Evolutionary conservation across 2,113 vertebrate species (phyloP).

Genomic region (Mirza zaza): DNA sequence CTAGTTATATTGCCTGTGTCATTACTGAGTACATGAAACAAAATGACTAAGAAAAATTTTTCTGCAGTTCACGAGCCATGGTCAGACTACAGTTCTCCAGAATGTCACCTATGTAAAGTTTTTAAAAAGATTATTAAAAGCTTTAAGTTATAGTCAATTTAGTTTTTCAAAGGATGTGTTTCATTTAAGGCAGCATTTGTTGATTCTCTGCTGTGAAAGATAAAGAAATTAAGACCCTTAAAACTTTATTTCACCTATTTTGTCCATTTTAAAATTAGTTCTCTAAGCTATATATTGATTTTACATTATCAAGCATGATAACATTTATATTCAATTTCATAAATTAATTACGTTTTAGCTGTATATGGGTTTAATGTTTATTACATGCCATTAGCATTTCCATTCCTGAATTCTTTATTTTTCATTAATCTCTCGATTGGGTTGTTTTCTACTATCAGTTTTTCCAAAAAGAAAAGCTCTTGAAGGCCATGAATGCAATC

Average conservation of each 20-base stretch:
- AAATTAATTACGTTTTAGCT: not conserved
- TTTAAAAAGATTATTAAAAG: not conserved
- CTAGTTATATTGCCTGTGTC: not conserved
- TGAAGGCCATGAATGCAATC: not conserved
- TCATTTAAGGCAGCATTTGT: not conserved
- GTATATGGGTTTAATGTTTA: not conserved
- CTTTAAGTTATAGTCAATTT: not conserved
- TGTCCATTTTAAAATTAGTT: not conserved
- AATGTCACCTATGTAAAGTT: not conserved
- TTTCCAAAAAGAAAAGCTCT: not conserved
- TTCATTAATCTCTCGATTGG: not conserved
- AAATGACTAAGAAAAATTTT: not conserved
- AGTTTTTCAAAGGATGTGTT: not conserved
- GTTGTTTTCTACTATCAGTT: constrained; percentile 5
- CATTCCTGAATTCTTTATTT: not conserved
- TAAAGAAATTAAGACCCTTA: not conserved
- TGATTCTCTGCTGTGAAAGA: not conserved
- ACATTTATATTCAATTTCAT: constrained; percentile 29
- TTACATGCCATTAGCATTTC: not conserved
- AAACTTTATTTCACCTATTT: not conserved
- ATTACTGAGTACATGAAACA: not conserved
- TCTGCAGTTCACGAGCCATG: not conserved
- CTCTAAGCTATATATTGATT: not conserved
- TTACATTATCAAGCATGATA: not conserved
- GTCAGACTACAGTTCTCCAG: not conserved